A percentile compares a stretch with the other conserved stretches of the same genome.
Conservation (phyloP, 2,113 vertebrate species). For the Phasianus colchicus region DNA sequence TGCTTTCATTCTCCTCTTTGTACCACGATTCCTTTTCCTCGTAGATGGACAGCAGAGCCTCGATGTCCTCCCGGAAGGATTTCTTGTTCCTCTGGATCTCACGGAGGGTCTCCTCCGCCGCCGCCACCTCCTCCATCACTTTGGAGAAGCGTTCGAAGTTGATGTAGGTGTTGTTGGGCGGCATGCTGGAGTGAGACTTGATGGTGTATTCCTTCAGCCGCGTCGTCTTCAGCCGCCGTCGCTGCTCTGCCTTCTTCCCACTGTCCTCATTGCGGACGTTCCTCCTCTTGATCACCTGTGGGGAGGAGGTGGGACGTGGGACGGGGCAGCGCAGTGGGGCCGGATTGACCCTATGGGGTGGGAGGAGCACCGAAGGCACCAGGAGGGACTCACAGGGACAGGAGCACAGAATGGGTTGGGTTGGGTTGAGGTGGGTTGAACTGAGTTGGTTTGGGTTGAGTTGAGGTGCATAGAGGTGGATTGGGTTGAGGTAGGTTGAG, state of each 20-base stretch:
- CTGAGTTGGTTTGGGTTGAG: too few species aligned
- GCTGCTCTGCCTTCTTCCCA: constrained; percentile 89
- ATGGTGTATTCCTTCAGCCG: constrained; percentile 99
- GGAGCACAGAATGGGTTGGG: too few species aligned
- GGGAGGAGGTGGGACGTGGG: not conserved
- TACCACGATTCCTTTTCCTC: constrained; percentile 97
- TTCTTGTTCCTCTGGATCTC: constrained; percentile 90
- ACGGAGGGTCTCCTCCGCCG: constrained; percentile 88
- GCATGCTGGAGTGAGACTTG: constrained; percentile 99
- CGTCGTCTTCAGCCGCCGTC: constrained; percentile 92
- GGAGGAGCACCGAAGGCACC: too few species aligned
- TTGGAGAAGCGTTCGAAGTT: constrained; percentile 98
- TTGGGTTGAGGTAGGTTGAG: too few species aligned
- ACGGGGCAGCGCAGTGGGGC: too few species aligned
- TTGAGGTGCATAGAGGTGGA: too few species aligned
- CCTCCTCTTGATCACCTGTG: constrained; percentile 92
- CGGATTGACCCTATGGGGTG: too few species aligned
- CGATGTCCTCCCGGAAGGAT: constrained; percentile 90
- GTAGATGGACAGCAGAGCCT: constrained; percentile 91
- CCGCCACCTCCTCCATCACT: constrained; percentile 92
- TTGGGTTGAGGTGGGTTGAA: too few species aligned
- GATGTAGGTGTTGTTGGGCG: constrained; percentile 96
- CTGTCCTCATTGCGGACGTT: constrained; percentile 92
- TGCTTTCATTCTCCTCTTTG: constrained; percentile 92
- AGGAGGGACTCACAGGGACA: too few species aligned